These are phyloP conservation scores for Parnassius smintheus DNA, from an alignment of 2,888 invertebrate species.

Conservation along the genomic window DNA sequence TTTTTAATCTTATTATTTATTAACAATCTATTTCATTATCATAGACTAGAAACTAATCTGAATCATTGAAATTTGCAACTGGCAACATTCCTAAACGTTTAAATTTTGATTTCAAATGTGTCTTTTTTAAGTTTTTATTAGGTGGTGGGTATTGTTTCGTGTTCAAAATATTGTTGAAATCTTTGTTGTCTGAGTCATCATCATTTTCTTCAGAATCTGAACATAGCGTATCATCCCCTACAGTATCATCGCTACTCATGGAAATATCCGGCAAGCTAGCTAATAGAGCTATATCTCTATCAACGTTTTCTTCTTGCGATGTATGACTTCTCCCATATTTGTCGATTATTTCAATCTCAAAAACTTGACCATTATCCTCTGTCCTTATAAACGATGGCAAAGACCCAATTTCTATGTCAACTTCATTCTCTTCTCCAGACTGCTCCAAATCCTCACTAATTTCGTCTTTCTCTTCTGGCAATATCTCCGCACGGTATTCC, in stretches of 20 bases:
- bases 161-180: not conserved
- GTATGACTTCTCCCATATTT: constrained; percentile 18
- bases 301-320: constrained; percentile 4
- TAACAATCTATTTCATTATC: not conserved
- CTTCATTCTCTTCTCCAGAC: constrained; percentile 11
- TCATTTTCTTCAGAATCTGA: not conserved
- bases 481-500: constrained; percentile 8
- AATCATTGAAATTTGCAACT: constrained; percentile 45
- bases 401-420: constrained; percentile 34
- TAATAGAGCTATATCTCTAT: not conserved
- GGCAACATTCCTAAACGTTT: constrained; percentile 49
- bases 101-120: constrained; percentile 46
- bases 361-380: constrained; percentile 29
- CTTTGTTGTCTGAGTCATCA: not conserved
- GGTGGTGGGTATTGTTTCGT: not conserved
- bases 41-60: constrained; percentile 3
- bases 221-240: not conserved
- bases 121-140: constrained; percentile 40
- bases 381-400: constrained; percentile 36
- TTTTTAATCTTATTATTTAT: not conserved
- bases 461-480: constrained; percentile 11
- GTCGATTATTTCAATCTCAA: constrained; percentile 47
- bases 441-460: not conserved
- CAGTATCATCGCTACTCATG: not conserved
- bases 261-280: constrained; percentile 5